Evolutionary conservation across 2,888 invertebrate species (phyloP).

Genomic region (Acanthosepion lycidas): DNA sequence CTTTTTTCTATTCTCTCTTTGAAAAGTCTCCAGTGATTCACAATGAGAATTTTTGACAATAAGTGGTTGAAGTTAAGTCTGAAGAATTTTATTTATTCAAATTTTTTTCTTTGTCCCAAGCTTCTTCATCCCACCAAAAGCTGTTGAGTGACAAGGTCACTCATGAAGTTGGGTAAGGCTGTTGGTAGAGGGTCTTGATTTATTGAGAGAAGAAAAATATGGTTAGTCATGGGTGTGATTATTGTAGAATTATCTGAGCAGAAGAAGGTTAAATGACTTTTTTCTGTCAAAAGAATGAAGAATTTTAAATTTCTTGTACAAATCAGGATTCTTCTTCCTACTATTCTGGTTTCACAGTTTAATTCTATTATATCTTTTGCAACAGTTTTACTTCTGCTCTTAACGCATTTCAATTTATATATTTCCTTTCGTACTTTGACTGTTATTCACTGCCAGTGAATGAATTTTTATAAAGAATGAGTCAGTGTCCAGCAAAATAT

Average conservation of each 20-base stretch:
- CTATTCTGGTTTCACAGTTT: too few relatives aligned
- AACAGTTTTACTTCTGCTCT: too few relatives aligned
- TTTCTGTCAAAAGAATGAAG: too few relatives aligned
- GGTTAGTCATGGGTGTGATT: not conserved
- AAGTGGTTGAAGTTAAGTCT: not conserved
- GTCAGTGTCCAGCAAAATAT: too few relatives aligned
- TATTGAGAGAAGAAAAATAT: not conserved
- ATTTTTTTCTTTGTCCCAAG: not conserved
- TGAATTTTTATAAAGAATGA: too few relatives aligned
- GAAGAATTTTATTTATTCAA: constrained; percentile 21
- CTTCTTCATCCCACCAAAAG: not conserved
- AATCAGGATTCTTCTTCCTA: too few relatives aligned
- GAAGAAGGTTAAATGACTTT: not conserved
- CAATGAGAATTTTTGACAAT: not conserved
- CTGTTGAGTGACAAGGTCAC: not conserved
- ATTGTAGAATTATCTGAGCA: not conserved
- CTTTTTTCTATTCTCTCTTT: not conserved
- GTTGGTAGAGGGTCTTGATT: not conserved
- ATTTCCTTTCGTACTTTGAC: too few relatives aligned
- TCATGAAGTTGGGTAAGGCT: not conserved
- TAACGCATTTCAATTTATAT: too few relatives aligned
- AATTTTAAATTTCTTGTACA: too few relatives aligned
- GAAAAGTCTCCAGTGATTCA: not conserved
- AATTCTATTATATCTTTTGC: too few relatives aligned
- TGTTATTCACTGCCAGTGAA: too few relatives aligned